phyloP scores from a whole-genome alignment of 2,888 invertebrate genomes.

The Zaprionus obscuricornis region DNA sequence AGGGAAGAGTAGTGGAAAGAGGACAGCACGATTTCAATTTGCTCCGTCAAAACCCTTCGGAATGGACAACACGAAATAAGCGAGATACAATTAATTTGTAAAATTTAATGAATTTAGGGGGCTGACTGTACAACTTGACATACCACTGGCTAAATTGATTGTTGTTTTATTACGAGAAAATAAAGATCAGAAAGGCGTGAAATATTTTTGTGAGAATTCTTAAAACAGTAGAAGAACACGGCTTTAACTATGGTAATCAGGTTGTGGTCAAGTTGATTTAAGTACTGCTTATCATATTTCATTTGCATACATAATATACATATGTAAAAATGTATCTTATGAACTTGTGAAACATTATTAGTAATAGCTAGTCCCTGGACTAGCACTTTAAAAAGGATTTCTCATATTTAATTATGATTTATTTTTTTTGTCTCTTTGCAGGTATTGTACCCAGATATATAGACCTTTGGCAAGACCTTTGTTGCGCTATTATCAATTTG shows the following conservation, averaged over 20 bases:
- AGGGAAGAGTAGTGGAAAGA: neutral
- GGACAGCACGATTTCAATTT: constrained; percentile 36
- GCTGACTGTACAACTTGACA: constrained; percentile 3
- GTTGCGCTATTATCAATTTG: constrained; percentile 46
- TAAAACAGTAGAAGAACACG: too few relatives aligned
- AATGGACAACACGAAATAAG: constrained; percentile 59
- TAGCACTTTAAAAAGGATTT: too few relatives aligned
- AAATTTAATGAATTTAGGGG: constrained; percentile 62
- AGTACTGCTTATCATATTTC: too few relatives aligned
- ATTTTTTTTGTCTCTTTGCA: too few relatives aligned
- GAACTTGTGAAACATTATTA: too few relatives aligned
- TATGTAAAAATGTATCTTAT: too few relatives aligned
- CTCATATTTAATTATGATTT: too few relatives aligned
- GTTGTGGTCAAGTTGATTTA: too few relatives aligned
- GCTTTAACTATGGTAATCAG: too few relatives aligned
- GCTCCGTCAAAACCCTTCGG: constrained; percentile 31
- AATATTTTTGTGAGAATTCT: constrained; percentile 7
- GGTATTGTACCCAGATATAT: constrained; percentile 19
- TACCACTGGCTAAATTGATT: constrained; percentile 41
- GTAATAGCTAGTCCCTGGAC: too few relatives aligned
- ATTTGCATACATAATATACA: too few relatives aligned
- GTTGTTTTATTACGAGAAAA: constrained; percentile 53
- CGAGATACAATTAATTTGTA: constrained; percentile 68
- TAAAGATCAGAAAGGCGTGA: constrained; percentile 22
- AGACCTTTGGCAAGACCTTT: constrained; percentile 33